phyloP scores from a whole-genome alignment of 2,797 vertebrate genomes.

The Telmatherina bonti region DNA sequence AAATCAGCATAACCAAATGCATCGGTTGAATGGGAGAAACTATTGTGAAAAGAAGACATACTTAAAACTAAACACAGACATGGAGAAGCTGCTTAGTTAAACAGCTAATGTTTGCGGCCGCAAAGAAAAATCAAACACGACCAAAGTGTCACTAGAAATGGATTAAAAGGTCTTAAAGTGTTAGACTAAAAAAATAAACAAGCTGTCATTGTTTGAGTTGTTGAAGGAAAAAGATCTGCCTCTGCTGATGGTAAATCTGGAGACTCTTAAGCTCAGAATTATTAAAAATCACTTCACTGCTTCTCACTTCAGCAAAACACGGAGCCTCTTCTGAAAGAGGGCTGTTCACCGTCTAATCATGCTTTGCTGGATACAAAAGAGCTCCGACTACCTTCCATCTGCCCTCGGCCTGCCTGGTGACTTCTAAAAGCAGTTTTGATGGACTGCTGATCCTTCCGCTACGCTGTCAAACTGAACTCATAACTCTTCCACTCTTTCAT shows the following conservation, averaged over 20 bases:
- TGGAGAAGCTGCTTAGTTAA: not conserved
- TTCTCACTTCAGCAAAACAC: not conserved
- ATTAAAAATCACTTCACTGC: not conserved
- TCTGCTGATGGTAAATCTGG: not conserved
- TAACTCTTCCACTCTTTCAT: not conserved
- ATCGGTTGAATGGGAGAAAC: not conserved
- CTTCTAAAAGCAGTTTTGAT: not conserved
- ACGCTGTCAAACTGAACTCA: not conserved
- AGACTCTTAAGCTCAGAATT: not conserved
- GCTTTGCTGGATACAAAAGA: not conserved
- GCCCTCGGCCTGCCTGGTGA: not conserved
- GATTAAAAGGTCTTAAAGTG: too few relatives aligned
- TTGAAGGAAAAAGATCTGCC: too few relatives aligned
- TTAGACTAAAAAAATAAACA: too few relatives aligned
- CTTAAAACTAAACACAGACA: conserved; percentile 10
- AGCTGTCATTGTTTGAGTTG: too few relatives aligned
- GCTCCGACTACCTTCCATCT: not conserved
- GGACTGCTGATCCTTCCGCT: not conserved
- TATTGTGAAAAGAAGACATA: not conserved
- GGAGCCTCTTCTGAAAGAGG: not conserved
- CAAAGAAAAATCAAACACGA: not conserved
- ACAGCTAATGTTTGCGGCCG: not conserved
- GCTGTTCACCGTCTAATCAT: not conserved
- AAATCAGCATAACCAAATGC: not conserved
- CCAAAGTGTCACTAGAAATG: too few relatives aligned